Percentiles rank a stretch among this genome's conserved stretches.
Evolutionary conservation across 1,140 invertebrate genomes (phyloP).

Genomic region (Brachionus sp.): DNA sequence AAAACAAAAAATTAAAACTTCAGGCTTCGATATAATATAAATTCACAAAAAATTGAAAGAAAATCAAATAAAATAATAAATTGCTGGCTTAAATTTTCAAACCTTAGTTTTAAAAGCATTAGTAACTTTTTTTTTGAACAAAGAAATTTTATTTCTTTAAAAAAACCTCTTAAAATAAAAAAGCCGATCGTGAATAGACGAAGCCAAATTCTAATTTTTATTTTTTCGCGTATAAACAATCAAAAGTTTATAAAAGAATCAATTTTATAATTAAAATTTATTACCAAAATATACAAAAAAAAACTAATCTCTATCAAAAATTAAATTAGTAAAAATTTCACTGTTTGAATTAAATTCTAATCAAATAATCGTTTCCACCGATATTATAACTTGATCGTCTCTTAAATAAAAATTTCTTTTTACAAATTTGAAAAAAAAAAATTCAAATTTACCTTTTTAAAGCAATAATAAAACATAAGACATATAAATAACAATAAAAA

Average conservation of each 20-base stretch:
- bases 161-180: not conserved
- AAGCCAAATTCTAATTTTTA: not conserved
- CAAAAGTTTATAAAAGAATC: not conserved
- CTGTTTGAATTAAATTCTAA: slow-evolving; percentile 34
- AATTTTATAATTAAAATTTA: not conserved
- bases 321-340: not conserved
- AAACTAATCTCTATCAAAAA: not conserved
- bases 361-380: slow-evolving; percentile 1
- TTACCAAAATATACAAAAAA: not conserved
- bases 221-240: not conserved
- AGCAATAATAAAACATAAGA: slow-evolving; percentile 18
- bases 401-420: not conserved
- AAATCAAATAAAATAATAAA: not conserved
- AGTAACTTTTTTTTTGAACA: not conserved
- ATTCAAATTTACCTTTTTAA: not conserved
- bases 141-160: not conserved
- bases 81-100: not conserved
- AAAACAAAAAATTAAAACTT: not conserved
- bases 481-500: not conserved
- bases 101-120: not conserved
- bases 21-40: not conserved
- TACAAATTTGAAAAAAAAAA: not conserved
- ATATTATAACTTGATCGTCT: not conserved
- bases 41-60: not conserved
- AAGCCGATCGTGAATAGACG: not conserved